Evolutionary conservation across 1,140 invertebrate genomes (phyloP), one percentile per base, ranked within the genome.

Genomic region (Apis florea): DNA sequence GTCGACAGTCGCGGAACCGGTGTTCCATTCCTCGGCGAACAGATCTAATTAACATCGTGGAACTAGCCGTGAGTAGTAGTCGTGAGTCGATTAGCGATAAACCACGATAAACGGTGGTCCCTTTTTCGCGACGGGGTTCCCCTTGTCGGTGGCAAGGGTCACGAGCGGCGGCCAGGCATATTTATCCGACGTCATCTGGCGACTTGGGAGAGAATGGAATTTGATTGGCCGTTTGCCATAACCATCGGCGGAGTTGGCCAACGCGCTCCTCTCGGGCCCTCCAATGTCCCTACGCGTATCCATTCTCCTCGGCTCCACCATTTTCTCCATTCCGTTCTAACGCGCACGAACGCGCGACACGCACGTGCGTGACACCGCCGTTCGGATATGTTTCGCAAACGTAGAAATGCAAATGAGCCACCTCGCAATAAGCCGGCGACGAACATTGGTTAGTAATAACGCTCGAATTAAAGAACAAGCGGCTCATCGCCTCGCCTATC

Each of bases 181-280:
- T 89, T 89, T 84, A 82, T 85, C 67, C 81, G 58, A 76, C 83
- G 88, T 89, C 86, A 79, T 81, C 83, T 66, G 59, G 73, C 87
- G 63, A 81, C 79, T 84, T 79, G 58, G 70, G 67, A 79, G 74
- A 88, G 74, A 88, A 87, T 87, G 85, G 83, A 87, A 90, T 90
- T 90, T 89, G 88, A 92, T 92, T 91, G 90, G 90, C 88, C 83
- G 83, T 84, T 86, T 85, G 87, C 91, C 90, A 90, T 83, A 86
- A 85, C 74, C 79, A 81, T 85, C 83, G 66, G 31, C 75, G 70
- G 51, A 85, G 77, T 87, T 85, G 78, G 77, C 67, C 19, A 66
- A 70, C 63, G 58, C 54, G 54, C 53, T 71, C 85, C 12, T 68
- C 66, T 53, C 51, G 53, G 70, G 53, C 77, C 74, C 5, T 56